phyloP scores from a whole-genome alignment of 1,140 invertebrate species.

The Diachasmimorpha longicaudata region DNA sequence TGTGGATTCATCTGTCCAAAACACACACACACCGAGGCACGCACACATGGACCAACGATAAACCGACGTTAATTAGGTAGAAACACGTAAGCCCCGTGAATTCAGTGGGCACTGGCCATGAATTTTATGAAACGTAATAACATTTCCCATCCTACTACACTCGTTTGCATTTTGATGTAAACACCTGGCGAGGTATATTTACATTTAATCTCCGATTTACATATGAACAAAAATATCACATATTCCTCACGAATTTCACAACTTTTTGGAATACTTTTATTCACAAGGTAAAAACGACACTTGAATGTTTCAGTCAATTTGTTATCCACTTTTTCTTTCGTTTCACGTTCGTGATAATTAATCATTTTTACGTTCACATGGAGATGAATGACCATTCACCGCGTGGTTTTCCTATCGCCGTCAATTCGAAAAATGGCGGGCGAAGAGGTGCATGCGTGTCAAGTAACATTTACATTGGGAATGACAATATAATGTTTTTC shows the following conservation, averaged over 20 bases:
- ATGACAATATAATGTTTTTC: no score
- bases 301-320: not conserved
- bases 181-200: not conserved
- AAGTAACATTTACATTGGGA: no score
- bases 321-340: not conserved
- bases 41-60: not conserved
- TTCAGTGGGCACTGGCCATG: not conserved
- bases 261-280: not conserved
- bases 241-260: not conserved
- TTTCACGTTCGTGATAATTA: not conserved
- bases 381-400: no score
- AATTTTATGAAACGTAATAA: slow-evolving; percentile 20
- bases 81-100: slow-evolving; percentile 21
- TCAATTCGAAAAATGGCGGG: no score
- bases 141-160: not conserved
- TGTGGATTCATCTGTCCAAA: not conserved
- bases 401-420: no score
- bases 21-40: not conserved
- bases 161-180: slow-evolving; percentile 19
- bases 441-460: no score
- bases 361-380: not conserved
- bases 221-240: not conserved
- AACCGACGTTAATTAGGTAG: slow-evolving; percentile 25
- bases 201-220: slow-evolving; percentile 12
- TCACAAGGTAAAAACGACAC: not conserved